Base-by-base conservation (phyloP, 2,797 vertebrate genomes). In the Acanthornis magna region DNA sequence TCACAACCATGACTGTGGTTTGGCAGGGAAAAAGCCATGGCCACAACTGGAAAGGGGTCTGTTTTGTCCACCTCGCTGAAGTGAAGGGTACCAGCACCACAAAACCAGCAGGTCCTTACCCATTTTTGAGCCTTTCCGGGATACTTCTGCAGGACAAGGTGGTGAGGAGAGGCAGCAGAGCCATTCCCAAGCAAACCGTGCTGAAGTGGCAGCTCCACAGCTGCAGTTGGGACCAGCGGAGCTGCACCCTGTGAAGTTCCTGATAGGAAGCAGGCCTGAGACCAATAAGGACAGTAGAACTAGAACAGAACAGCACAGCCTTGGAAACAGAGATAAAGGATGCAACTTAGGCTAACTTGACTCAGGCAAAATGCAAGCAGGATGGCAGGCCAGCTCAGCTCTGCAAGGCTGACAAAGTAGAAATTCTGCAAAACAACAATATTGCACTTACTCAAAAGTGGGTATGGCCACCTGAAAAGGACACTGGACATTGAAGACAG, bases 221-320 rank as follows among this genome's bases (percentile, higher is more conserved):
- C 15, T 19, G 32, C 32, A 45, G 38, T 0, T 43, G 45, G 26
- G 70, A 74, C 21, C 5, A 42, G 17, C 0, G 0, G 21, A 38
- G 17, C 36, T 12, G 12, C 23, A 20, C 20, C 25, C 22, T 19
- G 29, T 11, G 7, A 5, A 6, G 1, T 27, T 50, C 30, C 13
- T 42, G 70, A 36, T 34, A 50, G 17, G 36, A 51, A 48, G 20
- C 1, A 4, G 22, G 36, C 7, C 5, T 42, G 34, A 30, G 43
- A 43, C 4, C 4, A 11, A 10, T 8, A 26, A 32, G 26, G 17
- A 43, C 36, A 51, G 55, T 16, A 30, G 38, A 61, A 43, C 6
- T 18, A 32, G 9, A 26, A 51, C 2, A 3, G 32, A 85, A 26
- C 6, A 43, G 36, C 17, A 36, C 15, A 67, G 2, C 22, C n/a